Evolutionary conservation across 2,113 vertebrate genomes (phyloP).

Genomic region (Percopsis transmontana): DNA sequence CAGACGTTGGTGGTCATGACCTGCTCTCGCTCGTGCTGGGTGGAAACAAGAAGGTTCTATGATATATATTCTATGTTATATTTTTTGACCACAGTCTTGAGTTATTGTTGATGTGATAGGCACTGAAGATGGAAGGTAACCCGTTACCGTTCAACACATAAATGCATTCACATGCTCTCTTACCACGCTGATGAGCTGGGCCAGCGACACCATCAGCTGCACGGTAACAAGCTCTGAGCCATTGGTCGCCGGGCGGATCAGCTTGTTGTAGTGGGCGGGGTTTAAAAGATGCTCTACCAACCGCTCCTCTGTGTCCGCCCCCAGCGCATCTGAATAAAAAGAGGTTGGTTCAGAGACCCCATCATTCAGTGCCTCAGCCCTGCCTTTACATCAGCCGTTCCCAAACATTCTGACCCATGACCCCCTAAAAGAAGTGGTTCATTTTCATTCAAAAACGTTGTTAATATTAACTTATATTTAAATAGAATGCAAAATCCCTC

Average conservation of each 20-base stretch:
- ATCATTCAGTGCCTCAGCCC: slow-evolving; percentile 5
- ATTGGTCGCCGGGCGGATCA: slow-evolving; percentile 93
- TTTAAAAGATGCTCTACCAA: slow-evolving; percentile 92
- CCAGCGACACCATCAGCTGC: slow-evolving; percentile 94
- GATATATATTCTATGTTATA: too few species aligned
- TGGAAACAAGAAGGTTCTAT: slow-evolving; percentile 19
- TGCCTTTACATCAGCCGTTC: not conserved
- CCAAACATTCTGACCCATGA: too few species aligned
- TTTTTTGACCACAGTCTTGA: not conserved
- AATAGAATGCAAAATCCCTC: too few species aligned
- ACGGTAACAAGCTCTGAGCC: slow-evolving; percentile 92
- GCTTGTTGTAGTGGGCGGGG: slow-evolving; percentile 92
- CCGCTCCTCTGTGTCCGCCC: slow-evolving; percentile 91
- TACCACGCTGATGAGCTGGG: slow-evolving; percentile 97
- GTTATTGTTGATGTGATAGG: not conserved
- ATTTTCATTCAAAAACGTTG: too few species aligned
- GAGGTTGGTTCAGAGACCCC: slow-evolving; percentile 20
- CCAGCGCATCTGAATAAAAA: slow-evolving; percentile 74
- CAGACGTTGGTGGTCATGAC: slow-evolving; percentile 96
- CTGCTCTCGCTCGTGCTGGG: slow-evolving; percentile 91
- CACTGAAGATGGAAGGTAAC: not conserved
- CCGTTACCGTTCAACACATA: not conserved
- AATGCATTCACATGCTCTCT: slow-evolving; percentile 55
- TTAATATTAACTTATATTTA: too few species aligned
- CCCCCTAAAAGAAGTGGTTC: too few species aligned